Conservation (phyloP, 2,888 invertebrate genomes). For the Panzeria rudis region DNA sequence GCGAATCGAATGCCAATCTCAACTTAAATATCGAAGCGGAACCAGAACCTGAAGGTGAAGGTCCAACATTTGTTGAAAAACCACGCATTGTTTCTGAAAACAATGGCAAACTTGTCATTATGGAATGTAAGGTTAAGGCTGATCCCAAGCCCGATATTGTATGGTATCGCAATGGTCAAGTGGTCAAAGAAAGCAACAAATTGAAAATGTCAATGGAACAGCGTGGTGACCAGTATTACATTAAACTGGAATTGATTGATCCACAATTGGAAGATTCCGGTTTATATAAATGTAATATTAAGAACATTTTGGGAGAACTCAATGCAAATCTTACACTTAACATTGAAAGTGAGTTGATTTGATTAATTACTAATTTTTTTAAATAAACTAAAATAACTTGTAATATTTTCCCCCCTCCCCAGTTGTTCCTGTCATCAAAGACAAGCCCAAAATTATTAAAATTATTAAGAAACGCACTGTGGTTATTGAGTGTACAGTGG, state of each 20-base stretch:
- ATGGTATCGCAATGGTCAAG: constrained; percentile 92
- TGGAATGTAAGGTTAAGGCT: constrained; percentile 94
- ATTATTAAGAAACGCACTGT: constrained; percentile 96
- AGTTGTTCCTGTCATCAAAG: constrained; percentile 97
- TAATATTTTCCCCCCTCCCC: neutral
- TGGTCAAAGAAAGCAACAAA: constrained; percentile 92
- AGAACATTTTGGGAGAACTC: constrained; percentile 97
- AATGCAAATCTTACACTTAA: constrained; percentile 98
- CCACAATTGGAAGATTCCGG: constrained; percentile 98
- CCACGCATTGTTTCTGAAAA: constrained; percentile 93
- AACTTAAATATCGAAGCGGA: constrained; percentile 98
- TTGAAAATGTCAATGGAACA: constrained; percentile 91
- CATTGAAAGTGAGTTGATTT: constrained; percentile 93
- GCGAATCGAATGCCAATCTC: constrained; percentile 98
- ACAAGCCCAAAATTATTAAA: constrained; percentile 95
- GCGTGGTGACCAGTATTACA: constrained; percentile 91
- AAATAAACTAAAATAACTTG: neutral
- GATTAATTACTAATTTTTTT: too few relatives aligned
- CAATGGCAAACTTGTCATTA: constrained; percentile 92
- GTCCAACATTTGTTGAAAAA: constrained; percentile 96
- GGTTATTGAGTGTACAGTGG: constrained; percentile 96
- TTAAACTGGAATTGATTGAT: constrained; percentile 93
- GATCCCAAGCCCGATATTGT: constrained; percentile 91
- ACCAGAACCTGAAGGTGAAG: constrained; percentile 96
- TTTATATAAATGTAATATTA: constrained; percentile 98